phyloP scores from a whole-genome alignment of 2,888 invertebrate species.

The Cheilosia soror region DNA sequence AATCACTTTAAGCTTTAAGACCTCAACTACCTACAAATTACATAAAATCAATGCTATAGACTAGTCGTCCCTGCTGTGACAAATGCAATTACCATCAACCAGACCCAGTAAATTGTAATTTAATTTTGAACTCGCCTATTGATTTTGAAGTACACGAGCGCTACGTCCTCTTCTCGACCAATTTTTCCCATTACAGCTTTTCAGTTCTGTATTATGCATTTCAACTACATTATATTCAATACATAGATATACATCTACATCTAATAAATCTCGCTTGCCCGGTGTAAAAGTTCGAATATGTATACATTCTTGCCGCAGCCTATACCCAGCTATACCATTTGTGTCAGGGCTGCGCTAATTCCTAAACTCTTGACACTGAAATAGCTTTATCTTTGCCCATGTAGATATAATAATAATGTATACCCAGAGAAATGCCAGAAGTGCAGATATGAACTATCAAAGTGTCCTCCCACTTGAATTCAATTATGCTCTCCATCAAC shows the following conservation, averaged over 20 bases:
- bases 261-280: conserved; percentile 33
- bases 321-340: conserved; percentile 2
- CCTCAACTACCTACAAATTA: too few relatives aligned
- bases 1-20: too few relatives aligned
- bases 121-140: conserved; percentile 47
- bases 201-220: conserved; percentile 23
- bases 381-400: conserved; percentile 58
- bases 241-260: conserved; percentile 19
- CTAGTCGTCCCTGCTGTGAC: neutral
- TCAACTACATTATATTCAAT: conserved; percentile 30
- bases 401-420: conserved; percentile 9
- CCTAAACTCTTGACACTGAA: conserved; percentile 68
- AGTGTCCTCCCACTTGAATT: conserved; percentile 54
- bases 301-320: conserved; percentile 6
- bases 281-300: conserved; percentile 21
- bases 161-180: conserved; percentile 41
- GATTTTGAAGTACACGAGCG: conserved; percentile 41
- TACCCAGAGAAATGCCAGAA: conserved; percentile 39
- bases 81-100: conserved; percentile 40
- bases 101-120: conserved; percentile 34
- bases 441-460: conserved; percentile 56
- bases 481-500: conserved; percentile 60
- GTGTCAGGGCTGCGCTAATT: conserved; percentile 55
- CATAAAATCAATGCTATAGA: neutral
- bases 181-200: conserved; percentile 22